Conservation (phyloP, 2,797 vertebrate species). For the Tamandua tetradactyla region DNA sequence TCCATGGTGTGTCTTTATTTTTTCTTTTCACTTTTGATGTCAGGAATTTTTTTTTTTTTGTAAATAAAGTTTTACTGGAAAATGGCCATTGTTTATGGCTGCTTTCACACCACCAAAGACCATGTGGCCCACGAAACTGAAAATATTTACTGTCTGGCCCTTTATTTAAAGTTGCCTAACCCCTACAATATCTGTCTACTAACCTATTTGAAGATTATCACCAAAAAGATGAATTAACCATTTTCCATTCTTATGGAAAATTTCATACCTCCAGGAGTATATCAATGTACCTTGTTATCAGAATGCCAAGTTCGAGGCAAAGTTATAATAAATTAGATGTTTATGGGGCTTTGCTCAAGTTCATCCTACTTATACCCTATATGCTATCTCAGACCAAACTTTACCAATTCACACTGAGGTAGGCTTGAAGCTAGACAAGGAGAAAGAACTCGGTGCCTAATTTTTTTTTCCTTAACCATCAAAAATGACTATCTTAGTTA, state of each 20-base stretch:
- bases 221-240: too few relatives aligned
- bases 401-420: background rate
- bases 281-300: background rate
- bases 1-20: background rate
- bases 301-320: background rate
- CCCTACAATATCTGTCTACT: too few relatives aligned
- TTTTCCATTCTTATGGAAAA: background rate
- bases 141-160: too few relatives aligned
- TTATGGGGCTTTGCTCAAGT: background rate
- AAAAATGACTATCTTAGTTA: too few relatives aligned
- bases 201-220: too few relatives aligned
- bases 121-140: too few relatives aligned
- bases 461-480: too few relatives aligned
- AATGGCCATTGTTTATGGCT: too few relatives aligned
- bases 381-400: background rate
- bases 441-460: background rate
- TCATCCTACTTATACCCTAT: background rate
- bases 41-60: slow-evolving; percentile 22
- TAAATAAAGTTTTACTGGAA: too few relatives aligned
- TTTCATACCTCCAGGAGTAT: background rate
- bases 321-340: slow-evolving; percentile 9
- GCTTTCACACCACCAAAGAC: too few relatives aligned
- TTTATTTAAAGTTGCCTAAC: too few relatives aligned
- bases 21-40: background rate
- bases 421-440: background rate